Conservation (phyloP, 2,888 invertebrate species). For the Gastrophysa polygoni region DNA sequence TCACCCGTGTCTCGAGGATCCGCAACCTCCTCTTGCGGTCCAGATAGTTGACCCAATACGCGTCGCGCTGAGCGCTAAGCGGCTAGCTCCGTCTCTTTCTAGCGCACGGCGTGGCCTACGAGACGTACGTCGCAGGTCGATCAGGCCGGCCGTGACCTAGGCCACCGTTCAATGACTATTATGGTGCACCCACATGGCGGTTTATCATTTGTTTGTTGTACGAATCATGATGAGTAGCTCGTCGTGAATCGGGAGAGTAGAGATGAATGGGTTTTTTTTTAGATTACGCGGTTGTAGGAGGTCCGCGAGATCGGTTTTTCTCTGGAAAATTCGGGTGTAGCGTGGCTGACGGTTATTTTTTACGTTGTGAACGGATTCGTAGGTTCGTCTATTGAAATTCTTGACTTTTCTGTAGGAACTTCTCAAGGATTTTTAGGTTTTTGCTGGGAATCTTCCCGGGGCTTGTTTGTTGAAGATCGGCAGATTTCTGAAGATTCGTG, state of each 20-base stretch:
- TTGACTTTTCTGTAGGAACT: no score
- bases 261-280: constrained; percentile 17
- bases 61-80: constrained; percentile 20
- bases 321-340: no score
- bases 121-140: constrained; percentile 14
- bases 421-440: no score
- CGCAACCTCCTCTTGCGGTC: constrained; percentile 18
- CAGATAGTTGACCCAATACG: constrained; percentile 36
- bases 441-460: no score
- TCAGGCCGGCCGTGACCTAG: constrained; percentile 50
- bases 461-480: no score
- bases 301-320: neutral
- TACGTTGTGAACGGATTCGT: no score
- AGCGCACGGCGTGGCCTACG: no score
- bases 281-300: neutral
- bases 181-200: constrained; percentile 47
- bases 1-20: no score
- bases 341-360: no score
- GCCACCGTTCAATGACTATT: constrained; percentile 52
- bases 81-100: constrained; percentile 6
- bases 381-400: no score
- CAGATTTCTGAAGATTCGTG: no score
- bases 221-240: constrained; percentile 29
- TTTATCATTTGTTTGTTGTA: constrained; percentile 29
- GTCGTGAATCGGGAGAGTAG: constrained; percentile 10